Conservation (phyloP, 1,140 invertebrate genomes). For the Planococcus citri region DNA sequence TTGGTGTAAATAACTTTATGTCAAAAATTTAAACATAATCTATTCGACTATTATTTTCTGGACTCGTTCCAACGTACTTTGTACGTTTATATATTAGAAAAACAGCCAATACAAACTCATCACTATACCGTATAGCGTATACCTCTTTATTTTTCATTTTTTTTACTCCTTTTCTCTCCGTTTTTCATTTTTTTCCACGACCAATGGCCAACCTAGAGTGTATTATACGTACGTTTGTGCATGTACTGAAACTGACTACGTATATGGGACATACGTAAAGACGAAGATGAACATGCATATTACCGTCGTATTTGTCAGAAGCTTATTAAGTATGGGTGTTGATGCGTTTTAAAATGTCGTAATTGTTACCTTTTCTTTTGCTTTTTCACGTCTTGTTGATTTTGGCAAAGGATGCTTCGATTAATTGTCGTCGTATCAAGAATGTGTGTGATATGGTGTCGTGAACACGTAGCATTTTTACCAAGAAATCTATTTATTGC, state of each 20-base stretch:
- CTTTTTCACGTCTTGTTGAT: background rate
- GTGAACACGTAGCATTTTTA: too few relatives aligned
- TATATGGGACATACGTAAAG: too few relatives aligned
- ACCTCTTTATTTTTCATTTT: background rate
- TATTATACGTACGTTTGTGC: too few relatives aligned
- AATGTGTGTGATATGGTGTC: background rate
- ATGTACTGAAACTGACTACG: too few relatives aligned
- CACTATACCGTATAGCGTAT: background rate
- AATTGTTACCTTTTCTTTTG: background rate
- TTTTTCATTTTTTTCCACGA: too few relatives aligned
- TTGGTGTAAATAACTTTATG: background rate
- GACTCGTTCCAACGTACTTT: background rate
- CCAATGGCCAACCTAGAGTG: too few relatives aligned
- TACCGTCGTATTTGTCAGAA: background rate
- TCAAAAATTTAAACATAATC: slow-evolving; percentile 8
- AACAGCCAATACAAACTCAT: background rate
- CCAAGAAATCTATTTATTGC: too few relatives aligned
- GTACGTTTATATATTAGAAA: background rate
- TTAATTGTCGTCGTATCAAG: background rate
- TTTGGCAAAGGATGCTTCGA: background rate
- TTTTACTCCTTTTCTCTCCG: too few relatives aligned
- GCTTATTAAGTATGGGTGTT: background rate
- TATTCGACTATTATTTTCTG: slow-evolving; percentile 3
- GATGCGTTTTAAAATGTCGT: background rate
- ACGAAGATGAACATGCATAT: background rate